Evolutionary conservation across 2,888 invertebrate species (phyloP).

Genomic region (Tryphoninae sp.): DNA sequence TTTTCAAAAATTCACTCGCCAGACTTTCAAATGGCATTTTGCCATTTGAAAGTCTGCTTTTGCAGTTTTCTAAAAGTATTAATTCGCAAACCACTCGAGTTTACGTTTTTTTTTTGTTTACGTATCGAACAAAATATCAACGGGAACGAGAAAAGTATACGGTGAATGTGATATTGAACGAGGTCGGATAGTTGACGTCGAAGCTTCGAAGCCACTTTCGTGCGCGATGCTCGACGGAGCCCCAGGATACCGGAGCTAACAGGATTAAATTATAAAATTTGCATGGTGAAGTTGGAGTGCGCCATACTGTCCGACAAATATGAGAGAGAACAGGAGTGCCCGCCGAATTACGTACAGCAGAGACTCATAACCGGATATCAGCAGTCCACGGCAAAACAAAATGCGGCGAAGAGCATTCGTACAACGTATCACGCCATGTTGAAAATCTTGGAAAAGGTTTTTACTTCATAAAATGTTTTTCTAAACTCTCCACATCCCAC

Average conservation of each 20-base stretch:
- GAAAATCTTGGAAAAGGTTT: slow-evolving; percentile 85
- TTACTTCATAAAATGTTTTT: background rate
- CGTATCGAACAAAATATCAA: background rate
- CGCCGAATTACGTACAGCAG: slow-evolving; percentile 67
- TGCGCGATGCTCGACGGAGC: slow-evolving; percentile 27
- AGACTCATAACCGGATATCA: slow-evolving; percentile 82
- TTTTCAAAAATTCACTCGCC: too few species aligned
- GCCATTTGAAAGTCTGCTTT: too few species aligned
- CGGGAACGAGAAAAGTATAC: background rate
- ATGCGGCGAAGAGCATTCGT: slow-evolving; percentile 85
- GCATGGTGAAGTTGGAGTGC: slow-evolving; percentile 69
- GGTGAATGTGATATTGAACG: slow-evolving; percentile 18
- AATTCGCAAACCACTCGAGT: too few species aligned
- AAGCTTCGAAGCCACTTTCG: slow-evolving; percentile 57
- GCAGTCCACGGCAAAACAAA: slow-evolving; percentile 85
- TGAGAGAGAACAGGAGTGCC: slow-evolving; percentile 63
- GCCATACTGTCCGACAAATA: slow-evolving; percentile 66
- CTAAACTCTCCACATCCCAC: background rate
- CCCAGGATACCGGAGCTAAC: slow-evolving; percentile 19
- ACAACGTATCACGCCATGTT: slow-evolving; percentile 85
- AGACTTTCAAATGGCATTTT: too few species aligned
- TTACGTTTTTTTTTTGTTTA: too few species aligned
- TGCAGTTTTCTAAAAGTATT: too few species aligned
- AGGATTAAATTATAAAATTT: slow-evolving; percentile 67
- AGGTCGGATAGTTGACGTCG: slow-evolving; percentile 24